Conservation (phyloP, 2,797 vertebrate genomes). For the Pangasius macronema region DNA sequence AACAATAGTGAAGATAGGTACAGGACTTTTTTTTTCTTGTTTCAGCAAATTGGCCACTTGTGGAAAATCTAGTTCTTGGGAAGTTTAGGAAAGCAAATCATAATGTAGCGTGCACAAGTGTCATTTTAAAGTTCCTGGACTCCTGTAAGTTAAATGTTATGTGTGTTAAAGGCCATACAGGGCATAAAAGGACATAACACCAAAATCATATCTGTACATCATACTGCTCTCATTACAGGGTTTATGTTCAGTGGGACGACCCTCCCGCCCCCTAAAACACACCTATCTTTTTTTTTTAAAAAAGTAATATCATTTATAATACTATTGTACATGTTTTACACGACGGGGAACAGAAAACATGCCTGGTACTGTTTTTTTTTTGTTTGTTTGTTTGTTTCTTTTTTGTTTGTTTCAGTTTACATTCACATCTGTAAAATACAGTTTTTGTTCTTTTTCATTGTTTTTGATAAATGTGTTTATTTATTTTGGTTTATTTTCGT, state of each 20-base stretch:
- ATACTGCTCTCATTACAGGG: conserved; percentile 59
- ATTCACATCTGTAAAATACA: conserved; percentile 78
- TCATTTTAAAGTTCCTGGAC: conserved; percentile 72
- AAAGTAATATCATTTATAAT: conserved; percentile 8
- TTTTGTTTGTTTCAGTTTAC: conserved; percentile 74
- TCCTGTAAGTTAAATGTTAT: conserved; percentile 51
- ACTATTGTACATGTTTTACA: conserved; percentile 30
- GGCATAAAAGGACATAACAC: conserved; percentile 41
- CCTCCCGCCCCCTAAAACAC: conserved; percentile 43
- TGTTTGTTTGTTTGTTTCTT: conserved; percentile 70
- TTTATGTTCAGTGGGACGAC: conserved; percentile 57
- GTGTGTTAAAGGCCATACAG: conserved; percentile 54
- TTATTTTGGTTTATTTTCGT: conserved; percentile 86
- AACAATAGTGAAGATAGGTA: conserved; percentile 73
- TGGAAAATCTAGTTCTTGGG: conserved; percentile 53
- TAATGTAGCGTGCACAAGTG: conserved; percentile 59
- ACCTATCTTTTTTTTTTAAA: not conserved
- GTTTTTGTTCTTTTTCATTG: conserved; percentile 79
- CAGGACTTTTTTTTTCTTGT: conserved; percentile 54
- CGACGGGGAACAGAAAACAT: conserved; percentile 59
- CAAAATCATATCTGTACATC: conserved; percentile 36
- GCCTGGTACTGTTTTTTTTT: conserved; percentile 72
- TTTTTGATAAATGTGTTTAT: conserved; percentile 82
- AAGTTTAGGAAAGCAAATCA: conserved; percentile 52
- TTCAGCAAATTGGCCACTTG: conserved; percentile 74